Evolutionary conservation across 2,113 vertebrate species (phyloP).

Genomic region (Corythornis vintsioides): DNA sequence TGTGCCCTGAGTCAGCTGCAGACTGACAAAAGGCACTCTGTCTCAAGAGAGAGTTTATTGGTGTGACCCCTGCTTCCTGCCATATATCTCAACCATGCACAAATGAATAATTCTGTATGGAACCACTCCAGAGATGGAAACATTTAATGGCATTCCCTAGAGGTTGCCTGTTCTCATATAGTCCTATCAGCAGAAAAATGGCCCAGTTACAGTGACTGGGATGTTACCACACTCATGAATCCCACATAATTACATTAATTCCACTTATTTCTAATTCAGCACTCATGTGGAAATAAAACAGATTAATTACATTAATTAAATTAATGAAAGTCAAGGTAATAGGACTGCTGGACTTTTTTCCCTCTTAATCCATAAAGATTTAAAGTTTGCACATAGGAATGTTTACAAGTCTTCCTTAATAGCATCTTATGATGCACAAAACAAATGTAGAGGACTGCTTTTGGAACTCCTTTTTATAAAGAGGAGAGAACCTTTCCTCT

Average conservation of each 20-base stretch:
- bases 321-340: not conserved
- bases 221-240: not conserved
- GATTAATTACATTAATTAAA: not conserved
- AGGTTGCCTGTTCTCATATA: not conserved
- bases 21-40: not conserved
- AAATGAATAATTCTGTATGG: not conserved
- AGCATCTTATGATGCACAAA: not conserved
- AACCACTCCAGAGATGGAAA: not conserved
- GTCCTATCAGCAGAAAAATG: not conserved
- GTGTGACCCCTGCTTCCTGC: not conserved
- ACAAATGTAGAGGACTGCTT: not conserved
- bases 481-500: not conserved
- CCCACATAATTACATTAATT: not conserved
- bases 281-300: not conserved
- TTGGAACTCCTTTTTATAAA: not conserved
- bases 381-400: not conserved
- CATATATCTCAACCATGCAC: rapidly evolving
- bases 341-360: not conserved
- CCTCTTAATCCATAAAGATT: not conserved
- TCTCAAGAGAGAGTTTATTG: not conserved
- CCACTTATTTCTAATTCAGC: not conserved
- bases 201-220: not conserved
- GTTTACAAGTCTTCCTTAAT: not conserved
- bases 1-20: not conserved
- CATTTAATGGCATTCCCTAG: not conserved